phyloP scores from a whole-genome alignment of 2,113 vertebrate genomes.

The Pomatostomus ruficeps region DNA sequence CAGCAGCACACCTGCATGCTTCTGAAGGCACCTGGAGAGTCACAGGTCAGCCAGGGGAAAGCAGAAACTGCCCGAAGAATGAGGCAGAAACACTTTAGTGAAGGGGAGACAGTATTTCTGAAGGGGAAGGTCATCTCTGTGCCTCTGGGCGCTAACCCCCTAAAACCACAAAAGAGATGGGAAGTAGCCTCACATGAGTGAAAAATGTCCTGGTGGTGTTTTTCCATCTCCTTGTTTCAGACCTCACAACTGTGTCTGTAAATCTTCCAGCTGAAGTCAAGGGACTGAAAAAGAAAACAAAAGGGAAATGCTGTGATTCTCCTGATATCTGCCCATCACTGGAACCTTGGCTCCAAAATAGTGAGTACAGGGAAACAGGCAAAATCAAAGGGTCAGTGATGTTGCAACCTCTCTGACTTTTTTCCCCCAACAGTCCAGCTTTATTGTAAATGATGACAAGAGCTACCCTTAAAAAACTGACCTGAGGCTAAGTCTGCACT shows the following conservation, averaged over 20 bases:
- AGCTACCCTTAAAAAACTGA: slow-evolving; percentile 28
- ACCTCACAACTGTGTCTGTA: background rate
- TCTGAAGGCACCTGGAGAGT: too few species aligned
- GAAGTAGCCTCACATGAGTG: background rate
- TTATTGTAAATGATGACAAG: slow-evolving; percentile 31
- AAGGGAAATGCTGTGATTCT: background rate
- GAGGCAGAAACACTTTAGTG: background rate
- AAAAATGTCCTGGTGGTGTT: background rate
- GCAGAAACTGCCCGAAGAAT: background rate
- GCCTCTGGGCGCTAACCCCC: background rate
- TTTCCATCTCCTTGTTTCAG: background rate
- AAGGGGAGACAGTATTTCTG: background rate
- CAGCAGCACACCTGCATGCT: background rate
- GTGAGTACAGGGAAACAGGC: background rate
- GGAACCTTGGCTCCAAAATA: background rate
- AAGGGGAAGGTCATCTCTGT: background rate
- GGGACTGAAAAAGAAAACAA: background rate
- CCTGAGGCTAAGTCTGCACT: slow-evolving; percentile 20
- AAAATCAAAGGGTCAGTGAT: slow-evolving; percentile 1
- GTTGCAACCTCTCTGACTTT: background rate
- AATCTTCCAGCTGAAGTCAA: background rate
- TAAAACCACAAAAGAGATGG: background rate
- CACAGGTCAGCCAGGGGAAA: fast-evolving
- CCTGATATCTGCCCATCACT: background rate
- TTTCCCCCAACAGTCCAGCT: background rate